Percentiles rank a stretch among this genome's conserved stretches.
Conservation (phyloP, 53 echinoderm and acorn worm genomes). For the Echinarachnius parma region DNA sequence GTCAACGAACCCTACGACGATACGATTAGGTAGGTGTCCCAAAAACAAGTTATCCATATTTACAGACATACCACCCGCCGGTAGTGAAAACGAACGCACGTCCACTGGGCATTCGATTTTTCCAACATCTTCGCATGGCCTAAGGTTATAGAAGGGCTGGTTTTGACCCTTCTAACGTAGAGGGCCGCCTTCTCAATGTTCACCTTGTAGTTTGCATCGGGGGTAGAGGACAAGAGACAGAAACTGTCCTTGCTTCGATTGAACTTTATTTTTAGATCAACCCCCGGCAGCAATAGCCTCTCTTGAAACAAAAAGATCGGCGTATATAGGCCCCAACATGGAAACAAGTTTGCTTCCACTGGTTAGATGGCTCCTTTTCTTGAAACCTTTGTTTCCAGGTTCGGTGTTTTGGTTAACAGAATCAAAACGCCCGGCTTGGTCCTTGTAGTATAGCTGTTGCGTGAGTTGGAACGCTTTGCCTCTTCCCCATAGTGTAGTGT, state of each 20-base stretch:
- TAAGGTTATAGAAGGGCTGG: slow-evolving; percentile 47
- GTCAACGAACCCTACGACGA: slow-evolving; percentile 43
- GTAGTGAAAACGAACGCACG: slow-evolving; percentile 39
- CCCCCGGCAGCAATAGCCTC: slow-evolving; percentile 48
- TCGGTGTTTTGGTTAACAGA: background rate
- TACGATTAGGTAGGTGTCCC: slow-evolving; percentile 57
- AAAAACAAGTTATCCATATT: slow-evolving; percentile 44
- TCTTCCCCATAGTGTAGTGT: slow-evolving; percentile 31
- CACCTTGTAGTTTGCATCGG: slow-evolving; percentile 46
- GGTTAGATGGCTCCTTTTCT: slow-evolving; percentile 34
- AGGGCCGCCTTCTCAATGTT: slow-evolving; percentile 47
- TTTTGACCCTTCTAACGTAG: slow-evolving; percentile 49
- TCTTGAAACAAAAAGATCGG: slow-evolving; percentile 71
- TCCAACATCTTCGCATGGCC: slow-evolving; percentile 53
- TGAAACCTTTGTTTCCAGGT: slow-evolving; percentile 34
- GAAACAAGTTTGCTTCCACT: slow-evolving; percentile 42
- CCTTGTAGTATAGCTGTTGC: slow-evolving; percentile 34
- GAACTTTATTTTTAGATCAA: slow-evolving; percentile 64
- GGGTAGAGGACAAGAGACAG: slow-evolving; percentile 44
- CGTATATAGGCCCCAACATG: slow-evolving; percentile 53
- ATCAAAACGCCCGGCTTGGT: slow-evolving; percentile 52
- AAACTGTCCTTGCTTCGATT: slow-evolving; percentile 53
- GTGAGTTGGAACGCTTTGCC: slow-evolving; percentile 27
- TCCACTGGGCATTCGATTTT: slow-evolving; percentile 38
- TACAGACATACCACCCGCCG: slow-evolving; percentile 35